A percentile compares a stretch with the other conserved stretches of the same genome.
Evolutionary conservation across 2,888 invertebrate genomes (phyloP).

Genomic region (Volucella inflata): DNA sequence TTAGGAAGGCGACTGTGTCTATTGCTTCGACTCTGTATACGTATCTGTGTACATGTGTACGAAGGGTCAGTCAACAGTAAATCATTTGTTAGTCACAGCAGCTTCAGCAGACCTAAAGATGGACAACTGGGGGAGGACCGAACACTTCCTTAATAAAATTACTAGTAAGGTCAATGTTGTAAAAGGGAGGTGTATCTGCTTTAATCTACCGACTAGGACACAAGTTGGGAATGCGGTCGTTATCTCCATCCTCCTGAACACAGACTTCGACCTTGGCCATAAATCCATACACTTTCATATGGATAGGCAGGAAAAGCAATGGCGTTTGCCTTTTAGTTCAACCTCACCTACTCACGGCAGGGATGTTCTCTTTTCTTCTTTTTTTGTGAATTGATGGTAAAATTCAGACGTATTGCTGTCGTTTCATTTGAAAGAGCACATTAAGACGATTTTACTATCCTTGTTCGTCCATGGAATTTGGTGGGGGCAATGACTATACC

Average conservation of each 20-base stretch:
- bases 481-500: no score
- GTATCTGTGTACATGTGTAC: not conserved
- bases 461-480: not conserved
- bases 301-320: constrained; percentile 1
- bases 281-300: constrained; percentile 32
- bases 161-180: constrained; percentile 4
- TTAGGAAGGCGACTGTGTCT: constrained; percentile 16
- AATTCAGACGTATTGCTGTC: not conserved
- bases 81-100: constrained; percentile 29
- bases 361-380: not conserved
- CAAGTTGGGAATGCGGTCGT: constrained; percentile 31
- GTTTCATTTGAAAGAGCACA: constrained; percentile 35
- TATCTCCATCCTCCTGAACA: constrained; percentile 36
- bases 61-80: constrained; percentile 40
- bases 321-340: constrained; percentile 2
- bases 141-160: constrained; percentile 43
- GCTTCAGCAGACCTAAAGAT: not conserved
- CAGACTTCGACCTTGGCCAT: constrained; percentile 36
- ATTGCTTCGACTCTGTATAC: not conserved
- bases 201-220: constrained; percentile 22
- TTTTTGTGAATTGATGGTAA: not conserved
- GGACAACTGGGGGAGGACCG: not conserved
- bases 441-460: constrained; percentile 11
- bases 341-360: not conserved
- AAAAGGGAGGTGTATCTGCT: constrained; percentile 11